Percentiles rank a stretch among this genome's conserved stretches.
These are phyloP conservation scores for Variabilichromis moorii DNA, from an alignment of 2,113 vertebrate genomes.

Conservation along the genomic window DNA sequence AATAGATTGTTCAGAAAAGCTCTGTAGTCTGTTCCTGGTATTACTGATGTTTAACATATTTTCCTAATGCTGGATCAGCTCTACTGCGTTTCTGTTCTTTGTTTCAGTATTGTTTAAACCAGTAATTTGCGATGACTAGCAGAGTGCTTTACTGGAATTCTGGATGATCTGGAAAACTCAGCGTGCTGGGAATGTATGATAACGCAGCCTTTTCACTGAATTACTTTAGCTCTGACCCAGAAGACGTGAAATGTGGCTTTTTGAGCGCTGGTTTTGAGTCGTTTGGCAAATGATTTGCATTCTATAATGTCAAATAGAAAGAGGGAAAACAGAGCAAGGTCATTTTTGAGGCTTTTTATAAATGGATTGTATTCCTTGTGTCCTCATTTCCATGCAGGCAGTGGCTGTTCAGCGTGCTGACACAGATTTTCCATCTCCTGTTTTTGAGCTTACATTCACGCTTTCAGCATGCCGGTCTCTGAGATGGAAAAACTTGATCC, in stretches of 20 bases:
- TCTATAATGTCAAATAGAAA: not conserved
- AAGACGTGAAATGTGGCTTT: not conserved
- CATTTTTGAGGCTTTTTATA: conserved; percentile 26
- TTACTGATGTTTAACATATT: not conserved
- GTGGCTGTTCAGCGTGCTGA: conserved; percentile 34
- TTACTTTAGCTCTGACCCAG: not conserved
- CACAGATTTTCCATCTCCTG: conserved; percentile 50
- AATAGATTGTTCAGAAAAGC: not conserved
- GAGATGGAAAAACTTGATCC: conserved; percentile 15
- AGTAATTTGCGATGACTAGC: not conserved
- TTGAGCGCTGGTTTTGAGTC: not conserved
- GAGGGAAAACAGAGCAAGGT: not conserved
- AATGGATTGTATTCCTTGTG: conserved; percentile 38
- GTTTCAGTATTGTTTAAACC: not conserved
- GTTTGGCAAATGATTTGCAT: not conserved
- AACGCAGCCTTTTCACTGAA: not conserved
- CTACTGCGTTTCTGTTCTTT: not conserved
- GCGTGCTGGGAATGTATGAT: not conserved
- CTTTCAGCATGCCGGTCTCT: conserved; percentile 5
- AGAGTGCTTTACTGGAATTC: not conserved
- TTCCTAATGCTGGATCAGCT: not conserved
- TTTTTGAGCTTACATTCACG: not conserved
- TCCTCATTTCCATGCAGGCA: conserved; percentile 38
- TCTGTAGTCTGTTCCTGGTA: not conserved
- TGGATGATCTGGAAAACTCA: not conserved